phyloP scores from a whole-genome alignment of 2,888 invertebrate genomes.

The Hydraecia micacea region DNA sequence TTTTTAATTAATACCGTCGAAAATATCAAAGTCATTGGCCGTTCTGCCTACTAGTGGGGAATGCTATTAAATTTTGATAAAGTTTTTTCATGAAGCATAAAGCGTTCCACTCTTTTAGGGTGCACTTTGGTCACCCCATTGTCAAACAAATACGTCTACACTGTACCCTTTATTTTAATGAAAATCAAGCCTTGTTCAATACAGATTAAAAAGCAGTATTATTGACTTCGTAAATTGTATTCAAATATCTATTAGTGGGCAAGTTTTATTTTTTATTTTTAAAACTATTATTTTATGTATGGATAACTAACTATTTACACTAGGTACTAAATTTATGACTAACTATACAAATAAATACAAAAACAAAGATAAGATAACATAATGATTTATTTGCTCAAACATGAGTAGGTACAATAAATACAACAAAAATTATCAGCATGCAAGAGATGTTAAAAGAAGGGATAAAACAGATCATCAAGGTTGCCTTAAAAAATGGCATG shows the following conservation, averaged over 20 bases:
- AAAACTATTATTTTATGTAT: too few species aligned
- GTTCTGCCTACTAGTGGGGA: conserved; percentile 82
- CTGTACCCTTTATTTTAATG: conserved; percentile 59
- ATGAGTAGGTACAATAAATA: too few species aligned
- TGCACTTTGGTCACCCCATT: conserved; percentile 64
- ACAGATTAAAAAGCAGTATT: conserved; percentile 38
- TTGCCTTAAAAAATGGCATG: too few species aligned
- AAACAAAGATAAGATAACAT: too few species aligned
- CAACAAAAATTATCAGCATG: too few species aligned
- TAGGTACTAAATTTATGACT: too few species aligned
- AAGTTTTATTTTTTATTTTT: too few species aligned
- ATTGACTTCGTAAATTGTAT: conserved; percentile 17
- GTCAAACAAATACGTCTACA: conserved; percentile 62
- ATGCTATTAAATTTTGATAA: conserved; percentile 84
- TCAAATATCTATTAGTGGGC: background rate
- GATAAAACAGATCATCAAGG: too few species aligned
- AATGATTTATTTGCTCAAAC: too few species aligned
- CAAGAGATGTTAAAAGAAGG: too few species aligned
- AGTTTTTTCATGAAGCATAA: conserved; percentile 78
- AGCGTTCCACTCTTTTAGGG: conserved; percentile 77
- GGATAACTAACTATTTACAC: too few species aligned
- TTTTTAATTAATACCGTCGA: conserved; percentile 90
- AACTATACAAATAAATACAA: too few species aligned
- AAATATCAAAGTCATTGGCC: conserved; percentile 90
- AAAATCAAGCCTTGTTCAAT: conserved; percentile 51